A percentile compares a stretch with the other conserved stretches of the same genome.
Evolutionary conservation across 2,888 invertebrate genomes (phyloP).

Genomic region (Linyphia triangularis): DNA sequence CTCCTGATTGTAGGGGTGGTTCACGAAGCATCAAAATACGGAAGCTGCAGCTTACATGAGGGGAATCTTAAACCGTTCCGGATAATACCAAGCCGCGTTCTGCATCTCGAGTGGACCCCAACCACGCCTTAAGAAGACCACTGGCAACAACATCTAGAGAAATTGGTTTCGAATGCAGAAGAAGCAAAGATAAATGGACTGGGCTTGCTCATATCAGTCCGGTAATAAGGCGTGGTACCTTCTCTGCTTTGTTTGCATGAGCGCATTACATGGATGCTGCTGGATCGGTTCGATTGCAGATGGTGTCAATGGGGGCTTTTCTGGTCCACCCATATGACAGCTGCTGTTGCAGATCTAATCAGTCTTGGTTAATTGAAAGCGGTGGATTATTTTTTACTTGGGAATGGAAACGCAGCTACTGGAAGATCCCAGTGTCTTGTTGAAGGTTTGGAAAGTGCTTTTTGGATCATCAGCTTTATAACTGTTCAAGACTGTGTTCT

Average conservation of each 20-base stretch:
- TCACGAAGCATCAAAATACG: slow-evolving; percentile 41
- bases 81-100: slow-evolving; percentile 11
- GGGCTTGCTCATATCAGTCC: slow-evolving; percentile 40
- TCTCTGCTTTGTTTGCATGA: slow-evolving; percentile 16
- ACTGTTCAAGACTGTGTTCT: no score
- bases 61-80: slow-evolving; percentile 51
- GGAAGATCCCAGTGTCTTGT: not conserved
- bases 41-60: slow-evolving; percentile 18
- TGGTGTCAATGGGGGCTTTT: slow-evolving; percentile 52
- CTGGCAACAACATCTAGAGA: not conserved
- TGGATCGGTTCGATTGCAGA: slow-evolving; percentile 12
- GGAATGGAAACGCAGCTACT: slow-evolving; percentile 22
- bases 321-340: slow-evolving; percentile 59
- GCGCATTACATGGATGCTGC: slow-evolving; percentile 30
- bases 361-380: slow-evolving; percentile 50
- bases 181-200: slow-evolving; percentile 55
- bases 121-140: slow-evolving; percentile 40
- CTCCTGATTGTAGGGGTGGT: slow-evolving; percentile 32
- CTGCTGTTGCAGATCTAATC: slow-evolving; percentile 42
- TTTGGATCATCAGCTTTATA: no score
- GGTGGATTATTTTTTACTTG: slow-evolving; percentile 11
- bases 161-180: slow-evolving; percentile 41
- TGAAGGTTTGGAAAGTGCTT: not conserved
- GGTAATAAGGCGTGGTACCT: slow-evolving; percentile 52
- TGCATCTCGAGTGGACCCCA: not conserved